These are phyloP conservation scores for Orcinus orca DNA, from an alignment of 2,113 vertebrate species.

Conservation along the genomic window DNA sequence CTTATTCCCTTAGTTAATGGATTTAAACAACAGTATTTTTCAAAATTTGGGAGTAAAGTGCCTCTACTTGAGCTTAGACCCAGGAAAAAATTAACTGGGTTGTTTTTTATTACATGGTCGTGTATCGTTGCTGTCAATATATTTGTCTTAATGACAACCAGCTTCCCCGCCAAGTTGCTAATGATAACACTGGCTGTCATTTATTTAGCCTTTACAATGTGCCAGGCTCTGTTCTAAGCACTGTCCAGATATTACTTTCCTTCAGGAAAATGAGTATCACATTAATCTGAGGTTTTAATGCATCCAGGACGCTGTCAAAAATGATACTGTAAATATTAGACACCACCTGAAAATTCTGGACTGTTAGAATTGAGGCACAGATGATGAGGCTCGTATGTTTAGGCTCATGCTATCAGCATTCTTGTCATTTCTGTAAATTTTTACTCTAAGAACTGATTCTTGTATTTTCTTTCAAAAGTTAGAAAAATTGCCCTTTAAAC, in stretches of 20 bases:
- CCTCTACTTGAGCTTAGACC: not conserved
- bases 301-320: not conserved
- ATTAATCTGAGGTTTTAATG: not conserved
- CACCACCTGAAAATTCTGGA: not conserved
- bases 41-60: not conserved
- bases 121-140: fast-evolving
- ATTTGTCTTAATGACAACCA: not conserved
- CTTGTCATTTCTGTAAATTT: not conserved
- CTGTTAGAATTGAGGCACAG: not conserved
- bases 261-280: not conserved
- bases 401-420: not conserved
- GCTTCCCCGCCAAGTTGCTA: not conserved
- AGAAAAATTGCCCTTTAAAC: not conserved
- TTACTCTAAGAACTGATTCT: not conserved
- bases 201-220: not conserved
- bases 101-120: not conserved
- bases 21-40: not conserved
- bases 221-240: not conserved
- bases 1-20: not conserved
- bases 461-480: not conserved
- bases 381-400: fast-evolving
- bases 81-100: not conserved
- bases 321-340: not conserved
- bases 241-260: not conserved
- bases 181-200: not conserved